These are phyloP conservation scores for Calameuta filiformis DNA, from an alignment of 2,888 invertebrate genomes.

Conservation along the genomic window DNA sequence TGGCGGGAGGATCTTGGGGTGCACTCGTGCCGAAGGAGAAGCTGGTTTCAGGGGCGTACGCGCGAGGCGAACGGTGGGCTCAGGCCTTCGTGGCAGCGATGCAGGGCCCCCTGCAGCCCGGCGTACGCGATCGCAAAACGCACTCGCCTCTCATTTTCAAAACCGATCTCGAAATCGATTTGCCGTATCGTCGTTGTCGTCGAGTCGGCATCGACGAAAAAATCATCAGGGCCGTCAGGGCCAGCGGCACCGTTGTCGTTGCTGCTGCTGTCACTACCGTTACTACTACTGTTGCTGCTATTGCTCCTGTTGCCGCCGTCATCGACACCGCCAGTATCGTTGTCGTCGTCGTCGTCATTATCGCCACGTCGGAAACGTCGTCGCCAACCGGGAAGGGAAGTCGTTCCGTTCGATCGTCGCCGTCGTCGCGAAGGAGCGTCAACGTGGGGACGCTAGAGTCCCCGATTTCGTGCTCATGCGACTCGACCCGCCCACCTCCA, in stretches of 20 bases:
- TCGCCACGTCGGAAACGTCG: constrained; percentile 15
- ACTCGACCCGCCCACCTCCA: constrained; percentile 51
- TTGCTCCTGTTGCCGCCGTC: constrained; percentile 25
- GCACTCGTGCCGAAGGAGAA: constrained; percentile 17
- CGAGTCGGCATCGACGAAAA: background rate
- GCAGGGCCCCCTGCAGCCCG: constrained; percentile 63
- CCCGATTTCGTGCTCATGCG: constrained; percentile 57
- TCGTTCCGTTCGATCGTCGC: constrained; percentile 7
- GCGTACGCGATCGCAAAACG: constrained; percentile 49
- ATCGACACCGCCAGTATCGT: constrained; percentile 25
- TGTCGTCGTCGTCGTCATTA: constrained; percentile 25
- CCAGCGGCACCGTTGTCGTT: background rate
- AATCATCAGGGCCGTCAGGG: background rate
- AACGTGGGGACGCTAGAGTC: constrained; percentile 49
- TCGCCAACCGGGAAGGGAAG: constrained; percentile 11
- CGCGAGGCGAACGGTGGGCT: constrained; percentile 54
- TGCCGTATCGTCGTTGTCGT: constrained; percentile 29
- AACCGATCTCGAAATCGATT: constrained; percentile 25
- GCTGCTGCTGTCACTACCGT: background rate
- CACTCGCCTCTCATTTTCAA: constrained; percentile 14
- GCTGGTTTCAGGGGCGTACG: constrained; percentile 27
- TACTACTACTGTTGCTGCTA: background rate
- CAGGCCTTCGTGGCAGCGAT: constrained; percentile 66
- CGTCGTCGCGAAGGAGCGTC: constrained; percentile 15
- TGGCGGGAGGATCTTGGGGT: constrained; percentile 17